Evolutionary conservation across 2,797 vertebrate species (phyloP), one percentile per base, ranked within the genome.

Genomic region (Rhinoraja longicauda): DNA sequence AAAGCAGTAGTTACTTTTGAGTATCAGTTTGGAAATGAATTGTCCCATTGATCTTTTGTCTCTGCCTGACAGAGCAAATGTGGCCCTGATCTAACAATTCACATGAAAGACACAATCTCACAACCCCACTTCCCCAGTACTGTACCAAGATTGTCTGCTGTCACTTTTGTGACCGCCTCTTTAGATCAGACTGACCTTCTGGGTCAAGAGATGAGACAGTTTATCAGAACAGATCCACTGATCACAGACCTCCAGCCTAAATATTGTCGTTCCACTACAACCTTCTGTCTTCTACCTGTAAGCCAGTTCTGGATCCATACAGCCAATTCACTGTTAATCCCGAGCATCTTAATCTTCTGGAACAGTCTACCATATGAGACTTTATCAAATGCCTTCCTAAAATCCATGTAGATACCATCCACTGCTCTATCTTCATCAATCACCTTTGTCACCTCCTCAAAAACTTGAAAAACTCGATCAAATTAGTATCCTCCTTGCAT

Each of bases 1-100:
- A 88, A 88, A 59, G 84, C 57, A 82, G 79, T 29, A 10, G 84
- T 26, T 67, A 88, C 29, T 88, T 88, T 88, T 88, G 84, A 67
- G 64, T 32, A 7, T 62, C 7, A 64, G 45, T 67, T 88, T 88
- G 4, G 57, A 8, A 88, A 15, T 8, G 59, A 88, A 88, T 67
- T 88, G 84, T 57, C 8, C 1, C 79, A 3, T 2, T 82, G 39
- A 82, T 57, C 79, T 57, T 82, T 82, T 29, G 4, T 17, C 45
- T 45, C 45, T 53, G 45, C 45, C 45, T 53, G 45, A 53, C 45
- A 53, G 4, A 53, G 45, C 45, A 78, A 6, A 6, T 6, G 8
- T 4, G 5, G 45, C 45, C 24, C 26, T 12, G 4, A 19, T 13
- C 13, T 82, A 4, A 82, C 26, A 24, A 7, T 53, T 26, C 79